Conservation (phyloP, 2,797 vertebrate species). For the Lycodopsis pacificus region DNA sequence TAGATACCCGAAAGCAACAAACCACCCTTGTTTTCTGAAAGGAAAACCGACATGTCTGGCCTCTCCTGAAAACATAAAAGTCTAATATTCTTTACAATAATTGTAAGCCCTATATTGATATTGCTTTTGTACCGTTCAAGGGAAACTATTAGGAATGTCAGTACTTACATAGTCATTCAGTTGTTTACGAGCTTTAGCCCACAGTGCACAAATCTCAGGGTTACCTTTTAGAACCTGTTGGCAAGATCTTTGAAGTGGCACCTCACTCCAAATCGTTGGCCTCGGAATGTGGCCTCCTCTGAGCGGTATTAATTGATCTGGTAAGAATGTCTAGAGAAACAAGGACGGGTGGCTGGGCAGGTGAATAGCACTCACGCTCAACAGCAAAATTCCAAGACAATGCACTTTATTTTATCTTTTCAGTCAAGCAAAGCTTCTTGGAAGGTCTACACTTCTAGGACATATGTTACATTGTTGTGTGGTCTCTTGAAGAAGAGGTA, state of each 20-base stretch:
- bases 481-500: background rate
- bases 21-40: slow-evolving; percentile 19
- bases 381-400: slow-evolving; percentile 28
- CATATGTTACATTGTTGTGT: background rate
- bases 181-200: slow-evolving; percentile 44
- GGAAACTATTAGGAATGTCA: slow-evolving; percentile 41
- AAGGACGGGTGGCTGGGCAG: slow-evolving; percentile 10
- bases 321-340: slow-evolving; percentile 46
- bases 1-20: slow-evolving; percentile 36
- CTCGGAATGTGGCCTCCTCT: slow-evolving; percentile 48
- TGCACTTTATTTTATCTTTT: slow-evolving; percentile 36
- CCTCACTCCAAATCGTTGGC: slow-evolving; percentile 74
- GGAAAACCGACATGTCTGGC: slow-evolving; percentile 48
- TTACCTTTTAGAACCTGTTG: slow-evolving; percentile 66
- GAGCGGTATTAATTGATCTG: slow-evolving; percentile 60
- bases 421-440: slow-evolving; percentile 8
- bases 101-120: slow-evolving; percentile 36
- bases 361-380: slow-evolving; percentile 21
- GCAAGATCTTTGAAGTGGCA: slow-evolving; percentile 71
- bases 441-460: slow-evolving; percentile 6
- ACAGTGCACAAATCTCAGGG: slow-evolving; percentile 58
- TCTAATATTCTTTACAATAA: slow-evolving; percentile 42
- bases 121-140: slow-evolving; percentile 48
- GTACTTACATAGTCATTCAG: slow-evolving; percentile 43
- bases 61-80: slow-evolving; percentile 17